Base-by-base conservation (phyloP, 2,113 vertebrate genomes). In the Vicugna pacos region DNA sequence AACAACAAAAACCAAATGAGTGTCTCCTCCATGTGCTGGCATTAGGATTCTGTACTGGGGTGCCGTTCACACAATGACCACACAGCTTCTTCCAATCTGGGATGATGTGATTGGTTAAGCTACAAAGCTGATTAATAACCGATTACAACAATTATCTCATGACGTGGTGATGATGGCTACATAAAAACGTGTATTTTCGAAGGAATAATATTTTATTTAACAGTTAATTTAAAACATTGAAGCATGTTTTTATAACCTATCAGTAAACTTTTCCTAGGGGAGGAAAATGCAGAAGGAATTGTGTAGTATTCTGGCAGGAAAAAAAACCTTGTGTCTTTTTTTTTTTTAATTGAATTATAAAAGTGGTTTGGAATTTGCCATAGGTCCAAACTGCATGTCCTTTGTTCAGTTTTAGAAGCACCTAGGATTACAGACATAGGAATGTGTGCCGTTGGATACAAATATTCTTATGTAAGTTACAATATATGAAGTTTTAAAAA, bases 171-270 rank as follows among this genome's bases (percentile, higher is more conserved):
- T 80, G 46, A 92, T 32, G 8, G 13, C 16, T 56, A 65, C 35
- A 32, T 88, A 64, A 65, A 92, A 50, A 48, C 6, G 8, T 42
- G 8, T 76, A 10, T 72, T 93, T 64, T 81, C 10, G 12, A 92
- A 94, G 17, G 24, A 54, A 46, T 28, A 72, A n/a, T 64, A 28
- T 35, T 69, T 94, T 64, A 54, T n/a, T 65, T 15, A 83, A 28
- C 20, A 82, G 38, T 10, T 69, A 58, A 87, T 95, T 90, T 16
- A 95, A 94, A 93, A 60, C 54, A 73, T 20, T 52, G 22, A 82
- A 54, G 84, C 1, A 62, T 28, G 9, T 60, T 86, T 93, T 76
- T 76, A 50, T 92, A 94, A 76, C 46, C 62, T 42, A 67, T 79
- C 60, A 56, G 32, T 62, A 79, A 83, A 56, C 19, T 89, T 91